Percentiles rank a stretch among this genome's conserved stretches.
Conservation (phyloP, 2,888 invertebrate genomes). For the Nasonovia ribisnigri region DNA sequence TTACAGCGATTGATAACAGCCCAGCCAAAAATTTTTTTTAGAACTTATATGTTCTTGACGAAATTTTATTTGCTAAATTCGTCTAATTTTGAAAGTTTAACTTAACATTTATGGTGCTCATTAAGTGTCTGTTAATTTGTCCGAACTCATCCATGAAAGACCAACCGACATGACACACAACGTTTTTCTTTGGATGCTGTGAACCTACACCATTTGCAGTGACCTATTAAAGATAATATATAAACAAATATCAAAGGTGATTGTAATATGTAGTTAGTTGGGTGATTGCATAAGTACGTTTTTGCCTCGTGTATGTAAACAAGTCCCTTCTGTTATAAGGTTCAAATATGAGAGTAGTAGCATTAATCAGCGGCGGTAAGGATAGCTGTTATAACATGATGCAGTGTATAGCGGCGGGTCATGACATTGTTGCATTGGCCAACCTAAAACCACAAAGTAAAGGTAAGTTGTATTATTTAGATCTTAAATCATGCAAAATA, state of each 20-base stretch:
- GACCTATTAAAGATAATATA: slow-evolving; percentile 61
- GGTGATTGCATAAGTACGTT: neutral
- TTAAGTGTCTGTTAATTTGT: neutral
- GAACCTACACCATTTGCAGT: slow-evolving; percentile 28
- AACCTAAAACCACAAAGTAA: slow-evolving; percentile 90
- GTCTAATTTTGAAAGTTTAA: slow-evolving; percentile 28
- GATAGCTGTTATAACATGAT: slow-evolving; percentile 99
- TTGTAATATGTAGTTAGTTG: slow-evolving; percentile 16
- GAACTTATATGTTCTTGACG: slow-evolving; percentile 55
- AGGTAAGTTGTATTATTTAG: slow-evolving; percentile 73
- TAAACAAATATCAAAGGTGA: slow-evolving; percentile 51
- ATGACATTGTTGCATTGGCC: slow-evolving; percentile 94
- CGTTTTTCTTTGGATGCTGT: slow-evolving; percentile 40
- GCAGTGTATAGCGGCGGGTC: slow-evolving; percentile 96
- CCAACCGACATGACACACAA: slow-evolving; percentile 20
- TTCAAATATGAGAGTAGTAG: slow-evolving; percentile 85
- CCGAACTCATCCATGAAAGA: neutral
- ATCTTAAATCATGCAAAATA: neutral
- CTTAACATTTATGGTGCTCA: slow-evolving; percentile 14
- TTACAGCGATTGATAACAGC: slow-evolving; percentile 40
- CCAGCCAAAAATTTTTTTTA: slow-evolving; percentile 61
- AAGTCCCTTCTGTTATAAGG: neutral
- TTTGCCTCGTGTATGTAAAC: neutral
- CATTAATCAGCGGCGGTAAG: slow-evolving; percentile 96
- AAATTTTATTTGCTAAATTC: slow-evolving; percentile 29